These are phyloP conservation scores for Hyphantria cunea DNA, from an alignment of 1,140 invertebrate species.

Conservation along the genomic window DNA sequence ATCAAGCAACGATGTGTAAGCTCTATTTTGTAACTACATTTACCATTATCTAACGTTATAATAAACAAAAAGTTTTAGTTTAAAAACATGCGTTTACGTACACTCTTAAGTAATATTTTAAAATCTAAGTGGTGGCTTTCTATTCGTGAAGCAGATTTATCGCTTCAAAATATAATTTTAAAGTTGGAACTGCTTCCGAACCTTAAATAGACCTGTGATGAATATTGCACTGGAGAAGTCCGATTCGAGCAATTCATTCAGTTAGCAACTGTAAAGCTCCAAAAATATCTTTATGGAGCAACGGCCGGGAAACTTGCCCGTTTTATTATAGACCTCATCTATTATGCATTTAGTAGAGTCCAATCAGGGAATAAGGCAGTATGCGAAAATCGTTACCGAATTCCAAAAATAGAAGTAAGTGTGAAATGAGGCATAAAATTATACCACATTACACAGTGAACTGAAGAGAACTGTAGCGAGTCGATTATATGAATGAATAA, in stretches of 20 bases:
- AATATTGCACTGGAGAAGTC: constrained; percentile 35
- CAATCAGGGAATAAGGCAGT: constrained; percentile 51
- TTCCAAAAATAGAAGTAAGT: constrained; percentile 50
- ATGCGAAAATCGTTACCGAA: constrained; percentile 71
- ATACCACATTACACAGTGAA: not conserved
- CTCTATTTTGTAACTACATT: too few relatives aligned
- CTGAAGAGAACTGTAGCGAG: not conserved
- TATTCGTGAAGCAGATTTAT: constrained; percentile 24
- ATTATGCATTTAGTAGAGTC: constrained; percentile 66
- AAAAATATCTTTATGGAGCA: constrained; percentile 60
- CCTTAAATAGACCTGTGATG: constrained; percentile 37
- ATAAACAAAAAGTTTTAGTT: constrained; percentile 8
- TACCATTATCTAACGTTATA: constrained; percentile 15
- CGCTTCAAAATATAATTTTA: constrained; percentile 16
- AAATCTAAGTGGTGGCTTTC: constrained; percentile 25
- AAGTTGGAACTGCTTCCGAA: constrained; percentile 12
- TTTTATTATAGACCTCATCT: constrained; percentile 71
- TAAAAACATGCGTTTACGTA: too few relatives aligned
- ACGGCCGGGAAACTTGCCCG: constrained; percentile 55
- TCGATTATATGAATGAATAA: not conserved
- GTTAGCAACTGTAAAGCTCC: constrained; percentile 38
- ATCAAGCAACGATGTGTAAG: not conserved
- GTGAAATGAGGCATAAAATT: constrained; percentile 26
- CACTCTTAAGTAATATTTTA: constrained; percentile 10
- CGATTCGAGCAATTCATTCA: constrained; percentile 31